phyloP scores from a whole-genome alignment of 2,888 invertebrate genomes.

The Agriopis leucophaearia region DNA sequence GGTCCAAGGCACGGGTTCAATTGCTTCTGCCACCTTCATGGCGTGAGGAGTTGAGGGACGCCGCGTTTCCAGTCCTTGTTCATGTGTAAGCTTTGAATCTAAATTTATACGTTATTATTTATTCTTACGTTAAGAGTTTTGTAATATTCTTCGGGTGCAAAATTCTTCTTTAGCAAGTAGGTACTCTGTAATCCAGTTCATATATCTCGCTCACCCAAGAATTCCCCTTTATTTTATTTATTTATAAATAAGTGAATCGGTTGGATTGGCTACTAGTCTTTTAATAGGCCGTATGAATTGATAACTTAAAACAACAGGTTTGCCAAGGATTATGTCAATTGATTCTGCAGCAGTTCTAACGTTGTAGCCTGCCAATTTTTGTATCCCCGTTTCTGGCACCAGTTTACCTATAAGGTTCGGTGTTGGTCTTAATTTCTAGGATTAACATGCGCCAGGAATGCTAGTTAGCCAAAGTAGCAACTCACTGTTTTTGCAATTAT shows the following conservation, averaged over 20 bases:
- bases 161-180: not conserved
- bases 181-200: not conserved
- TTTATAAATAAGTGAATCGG: not conserved
- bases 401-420: not conserved
- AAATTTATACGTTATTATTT: not conserved
- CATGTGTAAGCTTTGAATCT: slow-evolving; percentile 89
- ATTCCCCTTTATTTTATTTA: no score
- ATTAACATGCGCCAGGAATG: slow-evolving; percentile 11
- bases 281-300: not conserved
- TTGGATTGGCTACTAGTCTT: no score
- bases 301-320: slow-evolving; percentile 18
- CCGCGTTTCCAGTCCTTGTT: slow-evolving; percentile 95
- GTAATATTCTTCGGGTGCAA: no score
- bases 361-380: slow-evolving; percentile 36
- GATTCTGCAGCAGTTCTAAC: slow-evolving; percentile 15
- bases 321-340: slow-evolving; percentile 31
- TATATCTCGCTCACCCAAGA: no score
- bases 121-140: not conserved
- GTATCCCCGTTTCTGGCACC: slow-evolving; percentile 25
- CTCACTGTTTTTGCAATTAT: not conserved
- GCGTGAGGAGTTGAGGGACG: slow-evolving; percentile 94
- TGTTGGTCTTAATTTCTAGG: slow-evolving; percentile 12
- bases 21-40: slow-evolving; percentile 95
- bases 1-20: slow-evolving; percentile 95
- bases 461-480: no score